These are phyloP conservation scores for Grus americana DNA, from an alignment of 2,113 vertebrate species.

Conservation along the genomic window DNA sequence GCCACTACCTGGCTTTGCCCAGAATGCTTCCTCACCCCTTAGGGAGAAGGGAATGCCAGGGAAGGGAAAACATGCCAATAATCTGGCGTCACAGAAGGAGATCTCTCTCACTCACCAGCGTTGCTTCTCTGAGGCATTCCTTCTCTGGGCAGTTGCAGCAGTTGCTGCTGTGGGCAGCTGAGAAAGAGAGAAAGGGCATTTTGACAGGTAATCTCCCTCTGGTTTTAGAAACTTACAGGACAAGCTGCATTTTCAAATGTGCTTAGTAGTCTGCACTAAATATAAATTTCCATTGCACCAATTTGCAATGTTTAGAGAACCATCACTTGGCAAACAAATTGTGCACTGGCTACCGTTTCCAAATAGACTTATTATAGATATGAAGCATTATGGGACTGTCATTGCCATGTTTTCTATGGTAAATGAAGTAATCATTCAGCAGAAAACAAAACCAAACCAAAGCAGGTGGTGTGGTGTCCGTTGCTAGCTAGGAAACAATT, in stretches of 20 bases:
- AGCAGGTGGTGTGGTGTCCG: background rate
- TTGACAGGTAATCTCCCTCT: background rate
- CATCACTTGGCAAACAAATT: background rate
- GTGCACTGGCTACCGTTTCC: background rate
- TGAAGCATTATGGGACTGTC: background rate
- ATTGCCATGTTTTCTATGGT: background rate
- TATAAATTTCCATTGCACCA: background rate
- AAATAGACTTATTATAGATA: background rate
- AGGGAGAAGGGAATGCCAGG: background rate
- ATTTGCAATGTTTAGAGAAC: background rate
- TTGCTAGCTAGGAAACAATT: background rate
- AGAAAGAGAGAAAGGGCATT: background rate
- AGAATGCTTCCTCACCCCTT: background rate
- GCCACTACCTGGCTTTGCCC: background rate
- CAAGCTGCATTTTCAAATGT: background rate
- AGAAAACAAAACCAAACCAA: constrained; percentile 10
- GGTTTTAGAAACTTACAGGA: background rate
- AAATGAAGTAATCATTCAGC: background rate
- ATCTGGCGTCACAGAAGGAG: background rate
- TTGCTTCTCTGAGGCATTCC: background rate
- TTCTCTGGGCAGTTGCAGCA: background rate
- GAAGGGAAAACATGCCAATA: background rate
- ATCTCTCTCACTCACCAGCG: background rate
- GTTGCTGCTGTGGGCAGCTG: background rate
- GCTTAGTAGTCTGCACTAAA: background rate